These are phyloP conservation scores for Scaptodrosophila lebanonensis DNA, from an alignment of 1,140 invertebrate species.

Conservation along the genomic window DNA sequence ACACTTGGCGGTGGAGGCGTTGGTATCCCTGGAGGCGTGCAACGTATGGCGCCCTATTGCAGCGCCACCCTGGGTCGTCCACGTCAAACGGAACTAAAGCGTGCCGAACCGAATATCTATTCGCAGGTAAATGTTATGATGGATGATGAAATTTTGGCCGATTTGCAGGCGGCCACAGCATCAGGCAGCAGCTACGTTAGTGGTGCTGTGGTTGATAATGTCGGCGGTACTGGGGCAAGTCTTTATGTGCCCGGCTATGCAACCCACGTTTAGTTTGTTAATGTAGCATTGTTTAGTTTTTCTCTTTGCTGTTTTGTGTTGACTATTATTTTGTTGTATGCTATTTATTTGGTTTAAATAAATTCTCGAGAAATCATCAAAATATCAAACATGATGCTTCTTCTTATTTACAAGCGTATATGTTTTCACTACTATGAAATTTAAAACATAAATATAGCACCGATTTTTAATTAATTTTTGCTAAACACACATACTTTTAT, in stretches of 20 bases:
- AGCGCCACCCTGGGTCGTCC: constrained; percentile 79
- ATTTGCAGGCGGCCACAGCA: constrained; percentile 55
- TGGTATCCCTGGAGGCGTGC: constrained; percentile 19
- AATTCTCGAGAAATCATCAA: constrained; percentile 8
- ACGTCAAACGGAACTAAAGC: constrained; percentile 77
- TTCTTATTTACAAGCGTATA: too few relatives aligned
- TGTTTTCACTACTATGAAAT: too few relatives aligned
- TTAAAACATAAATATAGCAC: constrained; percentile 1
- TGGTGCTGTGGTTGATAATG: constrained; percentile 64
- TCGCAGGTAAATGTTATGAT: constrained; percentile 79
- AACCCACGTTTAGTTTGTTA: constrained; percentile 41
- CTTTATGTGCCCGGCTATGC: constrained; percentile 55
- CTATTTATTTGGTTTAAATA: constrained; percentile 13
- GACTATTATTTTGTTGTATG: constrained; percentile 20
- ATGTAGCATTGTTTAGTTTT: constrained; percentile 12
- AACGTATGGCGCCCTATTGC: constrained; percentile 78
- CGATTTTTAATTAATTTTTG: constrained; percentile 39
- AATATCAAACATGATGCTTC: constrained; percentile 12
- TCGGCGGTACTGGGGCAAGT: constrained; percentile 33
- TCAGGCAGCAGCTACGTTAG: constrained; percentile 60
- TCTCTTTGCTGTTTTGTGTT: constrained; percentile 26
- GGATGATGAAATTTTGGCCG: constrained; percentile 66
- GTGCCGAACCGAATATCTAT: constrained; percentile 80
- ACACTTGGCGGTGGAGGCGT: constrained; percentile 38
- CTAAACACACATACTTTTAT: not conserved